phyloP scores from a whole-genome alignment of 1,140 invertebrate species.

The Macrosteles quadrilineatus region DNA sequence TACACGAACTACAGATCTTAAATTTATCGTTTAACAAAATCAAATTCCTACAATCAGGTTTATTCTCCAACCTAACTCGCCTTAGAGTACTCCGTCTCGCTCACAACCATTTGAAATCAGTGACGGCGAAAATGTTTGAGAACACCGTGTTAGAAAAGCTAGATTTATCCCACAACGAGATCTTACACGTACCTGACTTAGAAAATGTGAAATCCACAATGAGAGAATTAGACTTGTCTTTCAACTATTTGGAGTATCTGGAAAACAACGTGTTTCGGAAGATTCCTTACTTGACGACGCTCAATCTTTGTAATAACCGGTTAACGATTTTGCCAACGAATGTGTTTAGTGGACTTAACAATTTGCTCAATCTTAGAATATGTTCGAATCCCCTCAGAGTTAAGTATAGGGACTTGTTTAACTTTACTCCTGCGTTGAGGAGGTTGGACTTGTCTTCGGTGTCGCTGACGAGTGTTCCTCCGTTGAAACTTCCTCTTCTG shows the following conservation, averaged over 20 bases:
- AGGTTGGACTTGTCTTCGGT: constrained; percentile 72
- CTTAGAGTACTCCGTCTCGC: constrained; percentile 75
- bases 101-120: constrained; percentile 70
- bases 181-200: constrained; percentile 72
- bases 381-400: constrained; percentile 78
- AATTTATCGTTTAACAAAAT: constrained; percentile 79
- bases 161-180: constrained; percentile 76
- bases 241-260: constrained; percentile 82
- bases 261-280: constrained; percentile 84
- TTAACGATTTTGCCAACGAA: constrained; percentile 85
- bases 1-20: constrained; percentile 73
- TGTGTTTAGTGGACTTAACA: constrained; percentile 79
- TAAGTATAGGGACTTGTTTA: constrained; percentile 86
- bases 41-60: constrained; percentile 71
- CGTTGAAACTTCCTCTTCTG: constrained; percentile 69
- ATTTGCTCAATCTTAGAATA: constrained; percentile 75
- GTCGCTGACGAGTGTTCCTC: constrained; percentile 70
- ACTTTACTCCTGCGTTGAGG: constrained; percentile 80
- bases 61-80: constrained; percentile 76
- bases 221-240: constrained; percentile 71
- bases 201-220: constrained; percentile 73
- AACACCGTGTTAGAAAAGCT: constrained; percentile 78
- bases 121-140: constrained; percentile 77
- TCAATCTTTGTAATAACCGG: constrained; percentile 78
- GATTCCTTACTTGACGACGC: constrained; percentile 72